Evolutionary conservation across 2,888 invertebrate species (phyloP).

Genomic region (Vanessa cardui): DNA sequence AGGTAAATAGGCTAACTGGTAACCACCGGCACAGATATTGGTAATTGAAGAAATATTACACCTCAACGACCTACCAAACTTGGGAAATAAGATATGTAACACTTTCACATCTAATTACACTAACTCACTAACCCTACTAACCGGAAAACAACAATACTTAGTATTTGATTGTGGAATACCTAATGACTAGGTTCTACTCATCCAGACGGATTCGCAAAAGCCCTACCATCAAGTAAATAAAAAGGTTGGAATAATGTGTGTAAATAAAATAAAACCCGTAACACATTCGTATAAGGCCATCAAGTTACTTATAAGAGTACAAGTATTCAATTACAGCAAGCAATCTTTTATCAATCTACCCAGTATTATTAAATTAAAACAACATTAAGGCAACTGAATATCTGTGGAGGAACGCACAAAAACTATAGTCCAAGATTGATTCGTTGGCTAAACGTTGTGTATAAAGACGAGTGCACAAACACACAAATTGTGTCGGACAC

Average conservation of each 20-base stretch:
- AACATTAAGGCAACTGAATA: constrained; percentile 5
- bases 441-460: constrained; percentile 39
- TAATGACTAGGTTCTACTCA: no score
- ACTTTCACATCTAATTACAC: no score
- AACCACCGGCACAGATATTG: no score
- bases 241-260: neutral
- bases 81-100: no score
- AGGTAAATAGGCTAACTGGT: no score
- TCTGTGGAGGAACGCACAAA: constrained; percentile 1
- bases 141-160: no score
- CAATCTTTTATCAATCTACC: constrained; percentile 6
- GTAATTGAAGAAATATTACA: no score
- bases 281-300: neutral
- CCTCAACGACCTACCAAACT: no score
- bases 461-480: constrained; percentile 66
- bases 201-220: no score
- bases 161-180: no score
- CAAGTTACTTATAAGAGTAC: neutral
- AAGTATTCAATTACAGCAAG: neutral
- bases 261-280: neutral
- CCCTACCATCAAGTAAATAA: neutral
- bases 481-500: constrained; percentile 76
- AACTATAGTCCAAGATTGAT: constrained; percentile 37
- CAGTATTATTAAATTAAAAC: constrained; percentile 22
- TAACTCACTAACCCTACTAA: no score